These are phyloP conservation scores for Thryonomys swinderianus DNA, from an alignment of 2,113 vertebrate genomes.

Conservation along the genomic window DNA sequence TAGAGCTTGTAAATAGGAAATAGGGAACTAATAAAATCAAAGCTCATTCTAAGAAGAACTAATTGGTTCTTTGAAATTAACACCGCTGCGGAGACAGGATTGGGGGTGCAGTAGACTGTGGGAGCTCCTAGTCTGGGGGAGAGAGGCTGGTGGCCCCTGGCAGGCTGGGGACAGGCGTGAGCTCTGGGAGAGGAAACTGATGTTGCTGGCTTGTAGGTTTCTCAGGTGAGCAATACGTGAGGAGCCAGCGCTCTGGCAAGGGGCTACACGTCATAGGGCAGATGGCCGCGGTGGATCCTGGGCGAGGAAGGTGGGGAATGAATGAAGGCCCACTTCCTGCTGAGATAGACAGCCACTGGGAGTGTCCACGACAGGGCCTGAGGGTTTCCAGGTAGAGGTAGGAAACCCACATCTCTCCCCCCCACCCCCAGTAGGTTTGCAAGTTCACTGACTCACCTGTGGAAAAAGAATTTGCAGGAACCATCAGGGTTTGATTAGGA, in stretches of 20 bases:
- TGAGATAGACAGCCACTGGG: neutral
- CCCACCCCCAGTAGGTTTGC: neutral
- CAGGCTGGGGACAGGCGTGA: no score
- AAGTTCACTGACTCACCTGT: neutral
- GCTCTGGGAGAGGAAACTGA: neutral
- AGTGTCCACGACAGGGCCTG: neutral
- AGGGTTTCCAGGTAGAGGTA: neutral
- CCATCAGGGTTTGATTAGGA: neutral
- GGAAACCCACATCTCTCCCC: no score
- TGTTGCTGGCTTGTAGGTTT: neutral
- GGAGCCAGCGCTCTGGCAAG: neutral
- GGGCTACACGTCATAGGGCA: neutral
- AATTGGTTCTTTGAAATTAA: neutral
- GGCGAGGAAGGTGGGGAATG: neutral
- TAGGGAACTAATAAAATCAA: neutral
- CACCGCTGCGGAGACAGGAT: neutral
- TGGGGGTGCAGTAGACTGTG: neutral
- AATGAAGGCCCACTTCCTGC: neutral
- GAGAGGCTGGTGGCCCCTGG: neutral
- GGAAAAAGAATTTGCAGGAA: neutral
- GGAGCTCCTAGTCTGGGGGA: neutral
- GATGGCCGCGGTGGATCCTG: neutral
- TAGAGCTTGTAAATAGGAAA: neutral
- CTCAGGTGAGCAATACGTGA: neutral
- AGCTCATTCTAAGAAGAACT: neutral